These are phyloP conservation scores for Aphodius sticticus DNA, from an alignment of 2,888 invertebrate species.

Conservation along the genomic window DNA sequence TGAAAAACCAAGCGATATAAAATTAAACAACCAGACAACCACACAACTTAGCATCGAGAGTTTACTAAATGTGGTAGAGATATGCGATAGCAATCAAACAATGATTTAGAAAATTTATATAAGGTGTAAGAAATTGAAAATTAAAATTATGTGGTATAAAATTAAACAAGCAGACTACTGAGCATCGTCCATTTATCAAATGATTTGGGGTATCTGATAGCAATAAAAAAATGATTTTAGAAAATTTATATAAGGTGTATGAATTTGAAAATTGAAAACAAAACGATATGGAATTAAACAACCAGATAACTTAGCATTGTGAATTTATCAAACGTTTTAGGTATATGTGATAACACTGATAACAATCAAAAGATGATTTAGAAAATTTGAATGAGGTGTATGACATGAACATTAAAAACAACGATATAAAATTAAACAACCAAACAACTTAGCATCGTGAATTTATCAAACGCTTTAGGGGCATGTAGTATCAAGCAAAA, in stretches of 20 bases:
- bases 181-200: too few relatives aligned
- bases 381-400: not conserved
- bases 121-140: too few relatives aligned
- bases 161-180: too few relatives aligned
- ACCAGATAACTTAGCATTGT: not conserved
- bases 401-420: not conserved
- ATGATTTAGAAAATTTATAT: not conserved
- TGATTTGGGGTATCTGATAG: too few relatives aligned
- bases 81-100: too few relatives aligned
- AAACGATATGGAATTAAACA: too few relatives aligned
- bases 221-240: too few relatives aligned
- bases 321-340: not conserved
- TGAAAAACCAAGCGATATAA: too few relatives aligned
- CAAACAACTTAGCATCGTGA: not conserved
- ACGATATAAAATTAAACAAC: not conserved
- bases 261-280: not conserved
- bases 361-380: not conserved
- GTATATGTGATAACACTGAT: not conserved
- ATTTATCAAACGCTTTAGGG: not conserved
- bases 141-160: too few relatives aligned
- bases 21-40: too few relatives aligned
- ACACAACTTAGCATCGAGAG: too few relatives aligned
- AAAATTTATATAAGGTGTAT: not conserved
- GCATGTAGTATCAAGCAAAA: not conserved
- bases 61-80: too few relatives aligned